Base-by-base conservation (phyloP, 2,113 vertebrate genomes). In the Hystrix brachyura region DNA sequence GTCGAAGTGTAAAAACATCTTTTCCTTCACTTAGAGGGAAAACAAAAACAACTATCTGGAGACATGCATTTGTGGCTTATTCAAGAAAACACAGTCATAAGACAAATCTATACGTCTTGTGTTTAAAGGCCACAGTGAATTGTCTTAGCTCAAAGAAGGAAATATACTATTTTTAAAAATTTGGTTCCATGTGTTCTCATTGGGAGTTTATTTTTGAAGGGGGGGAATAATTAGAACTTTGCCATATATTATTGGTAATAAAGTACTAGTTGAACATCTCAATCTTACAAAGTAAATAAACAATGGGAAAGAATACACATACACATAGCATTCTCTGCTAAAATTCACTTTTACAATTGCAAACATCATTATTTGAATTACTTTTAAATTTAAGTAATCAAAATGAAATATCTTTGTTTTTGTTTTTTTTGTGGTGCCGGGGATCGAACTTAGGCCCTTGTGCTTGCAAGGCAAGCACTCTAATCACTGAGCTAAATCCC, bases 201-300 rank as follows among this genome's bases (percentile, higher is more conserved):
- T 27, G 21, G 76, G 69, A 97, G 53, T 76, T 51, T 72, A 80
- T 87, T 97, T 96, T 96, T 72, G 55, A 94, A 91, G 67, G 71
- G 88, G 98, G 62, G 11, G 43, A 80, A 83, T 85, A 94, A 98
- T 98, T 97, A 97, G 71, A 97, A 84, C 57, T 69, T 84, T 88
- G 38, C 13, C 23, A 46, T 4, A n/a, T 85, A 72, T 55, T 89
- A 32, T 9, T 72, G 57, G 43, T 87, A 72, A 78, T 34, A 55
- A 13, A 86, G 82, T 27, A 78, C 53, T 85, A 78, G 81, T 48
- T 79, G 34, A 74, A 21, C 18, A 46, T 17, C 65, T 84, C 34
- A 93, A 29, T 84, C 25, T 48, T 91, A 95, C 18, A 87, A 91
- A 93, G 9, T 60, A 94, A 92, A 60, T 2, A 90, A 57, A 10